Percentiles rank a stretch among this genome's conserved stretches.
These are phyloP conservation scores for Columbina picui DNA, from an alignment of 2,113 vertebrate species.

Conservation along the genomic window DNA sequence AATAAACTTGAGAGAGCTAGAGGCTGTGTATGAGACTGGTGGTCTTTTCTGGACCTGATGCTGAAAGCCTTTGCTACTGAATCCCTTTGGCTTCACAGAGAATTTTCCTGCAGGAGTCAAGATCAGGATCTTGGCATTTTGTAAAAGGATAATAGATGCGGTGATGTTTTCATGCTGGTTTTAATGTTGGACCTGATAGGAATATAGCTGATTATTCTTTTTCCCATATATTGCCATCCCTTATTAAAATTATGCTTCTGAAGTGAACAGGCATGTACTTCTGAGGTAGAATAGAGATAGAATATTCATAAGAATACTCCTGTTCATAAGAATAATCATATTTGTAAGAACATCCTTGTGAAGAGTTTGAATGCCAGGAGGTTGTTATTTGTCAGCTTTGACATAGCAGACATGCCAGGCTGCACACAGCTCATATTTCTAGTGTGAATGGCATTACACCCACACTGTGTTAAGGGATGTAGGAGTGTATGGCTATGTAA, in stretches of 20 bases:
- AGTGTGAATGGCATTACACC: neutral
- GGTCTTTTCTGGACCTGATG: neutral
- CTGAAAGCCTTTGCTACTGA: neutral
- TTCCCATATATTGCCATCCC: neutral
- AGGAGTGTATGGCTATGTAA: neutral
- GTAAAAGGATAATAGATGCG: neutral
- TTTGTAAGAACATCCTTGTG: neutral
- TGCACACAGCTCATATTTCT: neutral
- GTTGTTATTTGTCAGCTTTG: neutral
- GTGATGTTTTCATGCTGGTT: neutral
- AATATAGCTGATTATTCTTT: neutral
- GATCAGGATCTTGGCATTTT: neutral
- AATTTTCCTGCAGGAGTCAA: neutral
- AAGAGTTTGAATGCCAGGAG: neutral
- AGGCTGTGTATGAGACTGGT: neutral
- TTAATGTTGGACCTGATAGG: neutral
- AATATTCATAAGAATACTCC: neutral
- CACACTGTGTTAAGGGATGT: neutral
- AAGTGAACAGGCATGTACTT: neutral
- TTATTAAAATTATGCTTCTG: neutral
- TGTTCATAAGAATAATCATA: neutral
- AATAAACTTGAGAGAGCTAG: neutral
- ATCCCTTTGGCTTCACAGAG: neutral
- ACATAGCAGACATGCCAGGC: neutral
- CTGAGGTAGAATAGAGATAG: neutral